These are phyloP conservation scores for Pangasius djambal DNA, from an alignment of 2,797 vertebrate genomes.

Conservation along the genomic window DNA sequence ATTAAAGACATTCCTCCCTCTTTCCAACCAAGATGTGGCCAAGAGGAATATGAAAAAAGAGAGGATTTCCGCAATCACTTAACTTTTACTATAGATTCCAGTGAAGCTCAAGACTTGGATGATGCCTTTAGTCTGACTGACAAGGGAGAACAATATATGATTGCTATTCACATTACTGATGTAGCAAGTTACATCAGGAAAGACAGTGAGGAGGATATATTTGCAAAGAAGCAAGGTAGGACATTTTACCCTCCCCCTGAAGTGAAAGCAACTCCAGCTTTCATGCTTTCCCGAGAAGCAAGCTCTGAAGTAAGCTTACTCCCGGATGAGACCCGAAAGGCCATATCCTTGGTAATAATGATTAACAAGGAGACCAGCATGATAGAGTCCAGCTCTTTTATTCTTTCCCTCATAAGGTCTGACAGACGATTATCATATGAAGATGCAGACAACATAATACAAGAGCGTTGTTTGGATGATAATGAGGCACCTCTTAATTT, in stretches of 20 bases:
- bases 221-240: conserved; percentile 22
- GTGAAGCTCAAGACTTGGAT: conserved; percentile 27
- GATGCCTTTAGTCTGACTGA: conserved; percentile 51
- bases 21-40: background rate
- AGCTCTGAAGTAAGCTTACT: conserved; percentile 33
- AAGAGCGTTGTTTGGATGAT: conserved; percentile 3
- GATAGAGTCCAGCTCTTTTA: conserved; percentile 22
- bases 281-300: conserved; percentile 40
- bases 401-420: conserved; percentile 25
- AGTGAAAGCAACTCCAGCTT: background rate
- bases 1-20: conserved; percentile 10
- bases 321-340: background rate
- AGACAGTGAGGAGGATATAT: conserved; percentile 34
- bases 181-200: conserved; percentile 46
- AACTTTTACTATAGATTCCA: conserved; percentile 52
- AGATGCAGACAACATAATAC: conserved; percentile 36
- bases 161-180: conserved; percentile 53
- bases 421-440: conserved; percentile 25
- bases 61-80: background rate
- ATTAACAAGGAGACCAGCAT: conserved; percentile 33
- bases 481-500: background rate
- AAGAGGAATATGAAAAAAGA: background rate
- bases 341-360: conserved; percentile 40
- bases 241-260: conserved; percentile 38
- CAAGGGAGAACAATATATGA: conserved; percentile 24